Percentiles rank a stretch among this genome's conserved stretches.
Evolutionary conservation across 2,888 invertebrate genomes (phyloP).

Genomic region (Ptychoptera contaminata): DNA sequence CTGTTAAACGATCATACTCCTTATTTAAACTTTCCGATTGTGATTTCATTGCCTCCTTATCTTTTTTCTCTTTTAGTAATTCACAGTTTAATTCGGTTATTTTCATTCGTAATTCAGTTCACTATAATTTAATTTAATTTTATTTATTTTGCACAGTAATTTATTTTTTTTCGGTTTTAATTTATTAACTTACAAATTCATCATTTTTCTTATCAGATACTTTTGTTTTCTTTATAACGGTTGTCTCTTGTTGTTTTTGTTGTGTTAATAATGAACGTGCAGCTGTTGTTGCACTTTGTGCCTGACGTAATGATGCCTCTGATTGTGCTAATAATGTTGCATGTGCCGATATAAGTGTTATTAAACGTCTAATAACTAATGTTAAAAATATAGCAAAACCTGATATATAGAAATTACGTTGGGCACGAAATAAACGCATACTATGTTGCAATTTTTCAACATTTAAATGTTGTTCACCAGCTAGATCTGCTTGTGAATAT

Average conservation of each 20-base stretch:
- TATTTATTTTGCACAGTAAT: no score
- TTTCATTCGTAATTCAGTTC: constrained; percentile 38
- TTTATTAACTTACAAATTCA: constrained; percentile 17
- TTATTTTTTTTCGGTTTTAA: no score
- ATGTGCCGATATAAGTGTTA: constrained; percentile 68
- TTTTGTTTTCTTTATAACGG: constrained; percentile 16
- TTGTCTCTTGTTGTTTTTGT: constrained; percentile 32
- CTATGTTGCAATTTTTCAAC: constrained; percentile 86
- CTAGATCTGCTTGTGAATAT: constrained; percentile 42
- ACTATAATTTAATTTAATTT: no score
- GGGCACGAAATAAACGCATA: constrained; percentile 93
- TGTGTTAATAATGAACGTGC: constrained; percentile 60
- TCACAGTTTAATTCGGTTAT: constrained; percentile 46
- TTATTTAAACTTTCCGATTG: constrained; percentile 78
- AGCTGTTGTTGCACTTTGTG: constrained; percentile 75
- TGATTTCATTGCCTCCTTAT: constrained; percentile 73
- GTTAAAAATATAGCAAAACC: constrained; percentile 93
- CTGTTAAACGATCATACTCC: constrained; percentile 84
- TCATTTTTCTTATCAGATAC: constrained; percentile 26
- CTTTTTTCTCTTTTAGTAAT: constrained; percentile 49
- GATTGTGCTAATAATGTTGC: constrained; percentile 73
- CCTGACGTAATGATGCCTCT: constrained; percentile 88
- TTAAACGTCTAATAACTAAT: constrained; percentile 76
- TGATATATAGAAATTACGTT: constrained; percentile 96
- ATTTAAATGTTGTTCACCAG: constrained; percentile 40